Evolutionary conservation across 2,888 invertebrate genomes (phyloP), one percentile per base, ranked within the genome.

Genomic region (Tanytarsus gracilentus): DNA sequence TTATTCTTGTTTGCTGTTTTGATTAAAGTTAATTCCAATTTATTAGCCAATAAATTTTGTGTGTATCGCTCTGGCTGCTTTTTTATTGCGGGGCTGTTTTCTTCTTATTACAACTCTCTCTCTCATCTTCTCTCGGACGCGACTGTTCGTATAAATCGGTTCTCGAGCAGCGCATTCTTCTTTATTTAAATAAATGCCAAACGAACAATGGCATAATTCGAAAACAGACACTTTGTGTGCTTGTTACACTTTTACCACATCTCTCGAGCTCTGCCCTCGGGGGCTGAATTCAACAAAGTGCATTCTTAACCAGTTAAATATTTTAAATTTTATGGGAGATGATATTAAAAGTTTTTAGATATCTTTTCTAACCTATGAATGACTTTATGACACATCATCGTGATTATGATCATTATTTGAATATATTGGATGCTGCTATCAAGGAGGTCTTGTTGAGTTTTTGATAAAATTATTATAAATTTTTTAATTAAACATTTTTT

Each of bases 1-100:
- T 58, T 60, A 60, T 60, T 50, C 60, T 60, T 60, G 60, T 60
- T 60, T 60, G 60, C 60, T 33, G 60, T 60, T 60, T 60, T 60
- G 60, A 60, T 60, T 60, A 60, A 60, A 60, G 33, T 50, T 60
- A 60, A 60, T 60, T 60, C 60, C 60, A 60, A 60, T 60, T 60
- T 60, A 60, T 60, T 60, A 48, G 60, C 50, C 49, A 60, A 60
- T 60, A 60, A 60, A 60, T 60, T 60, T 60, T 50, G 49, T 60
- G 60, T 60, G 33, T 58, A 48, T 29, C 44, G 44, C 40, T 44
- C 18, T 44, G 40, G 5, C 16, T 44, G 23, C 29, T 44, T 58
- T 56, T 26, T 58, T 58, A 48, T 58, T 58, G 40, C 40, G 44
- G 44, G 44, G 29, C 27, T 58, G 44, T 48, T 48, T n/a, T 49